Conservation (phyloP, 2,113 vertebrate species). For the Mus spicilegus region DNA sequence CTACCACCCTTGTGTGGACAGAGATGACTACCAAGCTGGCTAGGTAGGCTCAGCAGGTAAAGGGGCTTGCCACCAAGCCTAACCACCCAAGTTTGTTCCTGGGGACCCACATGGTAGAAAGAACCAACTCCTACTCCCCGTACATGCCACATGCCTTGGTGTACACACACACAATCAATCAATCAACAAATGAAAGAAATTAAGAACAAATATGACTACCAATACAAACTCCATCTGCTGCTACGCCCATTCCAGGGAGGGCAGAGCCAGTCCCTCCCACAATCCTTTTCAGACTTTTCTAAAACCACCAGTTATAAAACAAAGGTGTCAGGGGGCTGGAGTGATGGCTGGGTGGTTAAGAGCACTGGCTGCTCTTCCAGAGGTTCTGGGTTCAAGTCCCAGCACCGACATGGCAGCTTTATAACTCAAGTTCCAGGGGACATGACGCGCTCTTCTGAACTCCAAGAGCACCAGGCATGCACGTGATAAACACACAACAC, state of each 20-base stretch:
- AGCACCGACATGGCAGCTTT: neutral
- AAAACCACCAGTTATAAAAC: neutral
- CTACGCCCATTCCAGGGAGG: neutral
- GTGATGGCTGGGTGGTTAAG: neutral
- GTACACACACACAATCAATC: too few species aligned
- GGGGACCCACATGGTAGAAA: neutral
- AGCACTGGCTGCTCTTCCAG: neutral
- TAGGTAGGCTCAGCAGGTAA: neutral
- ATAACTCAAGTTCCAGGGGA: neutral
- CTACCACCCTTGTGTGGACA: neutral
- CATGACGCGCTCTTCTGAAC: neutral
- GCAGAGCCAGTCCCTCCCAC: neutral
- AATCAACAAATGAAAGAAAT: neutral
- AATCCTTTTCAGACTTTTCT: constrained; percentile 14
- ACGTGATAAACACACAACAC: neutral
- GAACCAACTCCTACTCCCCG: neutral
- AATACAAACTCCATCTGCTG: constrained; percentile 45
- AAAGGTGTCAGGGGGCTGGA: neutral
- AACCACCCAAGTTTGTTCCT: too few species aligned
- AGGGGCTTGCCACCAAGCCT: neutral
- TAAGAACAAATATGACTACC: neutral
- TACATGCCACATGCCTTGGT: neutral
- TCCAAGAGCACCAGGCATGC: neutral
- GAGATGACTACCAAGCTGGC: constrained; percentile 8
- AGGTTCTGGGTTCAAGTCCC: neutral